phyloP scores from a whole-genome alignment of 2,797 vertebrate species.

The Megalops cyprinoides region DNA sequence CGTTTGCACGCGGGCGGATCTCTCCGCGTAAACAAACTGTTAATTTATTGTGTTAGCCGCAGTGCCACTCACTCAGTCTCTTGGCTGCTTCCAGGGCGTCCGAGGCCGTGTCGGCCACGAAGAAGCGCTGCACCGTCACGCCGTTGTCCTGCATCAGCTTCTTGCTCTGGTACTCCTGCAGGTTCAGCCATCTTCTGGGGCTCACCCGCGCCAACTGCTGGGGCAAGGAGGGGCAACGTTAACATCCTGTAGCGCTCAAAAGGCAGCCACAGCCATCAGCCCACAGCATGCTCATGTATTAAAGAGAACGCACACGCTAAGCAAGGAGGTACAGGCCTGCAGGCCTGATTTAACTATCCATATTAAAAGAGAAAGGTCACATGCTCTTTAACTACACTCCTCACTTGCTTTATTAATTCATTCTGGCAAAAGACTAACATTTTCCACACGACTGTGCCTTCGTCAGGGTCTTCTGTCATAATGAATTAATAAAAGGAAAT shows the following conservation, averaged over 20 bases:
- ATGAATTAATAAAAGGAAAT: background rate
- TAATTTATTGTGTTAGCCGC: background rate
- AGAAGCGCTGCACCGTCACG: conserved; percentile 95
- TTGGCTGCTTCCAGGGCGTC: conserved; percentile 92
- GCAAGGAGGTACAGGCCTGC: conserved; percentile 43
- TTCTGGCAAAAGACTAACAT: conserved; percentile 4
- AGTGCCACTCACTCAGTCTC: conserved; percentile 85
- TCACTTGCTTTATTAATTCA: conserved; percentile 2
- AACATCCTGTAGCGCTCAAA: background rate
- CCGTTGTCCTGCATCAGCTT: conserved; percentile 97
- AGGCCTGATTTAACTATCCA: conserved; percentile 45
- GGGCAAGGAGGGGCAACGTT: conserved; percentile 37
- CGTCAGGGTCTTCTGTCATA: conserved; percentile 2
- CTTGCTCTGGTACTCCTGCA: conserved; percentile 99
- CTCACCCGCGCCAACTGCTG: conserved; percentile 76
- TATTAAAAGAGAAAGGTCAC: background rate
- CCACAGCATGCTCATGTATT: too few relatives aligned
- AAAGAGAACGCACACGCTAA: too few relatives aligned
- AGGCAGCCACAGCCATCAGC: background rate
- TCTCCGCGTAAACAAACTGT: conserved; percentile 28
- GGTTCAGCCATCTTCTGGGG: conserved; percentile 93
- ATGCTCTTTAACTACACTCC: background rate
- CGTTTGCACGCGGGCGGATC: conserved; percentile 36
- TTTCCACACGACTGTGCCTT: conserved; percentile 8
- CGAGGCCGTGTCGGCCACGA: conserved; percentile 84